A percentile compares a stretch with the other conserved stretches of the same genome.
phyloP scores from a whole-genome alignment of 2,797 vertebrate genomes.

The Chelonia mydas region DNA sequence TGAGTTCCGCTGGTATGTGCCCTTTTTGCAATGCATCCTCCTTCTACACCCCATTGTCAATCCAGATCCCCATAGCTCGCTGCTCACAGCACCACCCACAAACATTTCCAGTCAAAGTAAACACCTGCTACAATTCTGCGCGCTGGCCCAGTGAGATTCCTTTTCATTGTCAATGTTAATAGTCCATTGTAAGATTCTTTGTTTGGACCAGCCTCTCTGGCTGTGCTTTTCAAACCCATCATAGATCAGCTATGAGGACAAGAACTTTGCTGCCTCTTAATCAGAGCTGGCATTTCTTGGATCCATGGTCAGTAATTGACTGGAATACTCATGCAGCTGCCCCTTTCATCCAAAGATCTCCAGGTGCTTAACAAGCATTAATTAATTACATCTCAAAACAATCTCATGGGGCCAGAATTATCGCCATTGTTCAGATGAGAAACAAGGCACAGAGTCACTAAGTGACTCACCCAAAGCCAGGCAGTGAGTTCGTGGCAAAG shows the following conservation, averaged over 20 bases:
- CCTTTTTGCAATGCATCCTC: background rate
- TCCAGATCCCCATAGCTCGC: background rate
- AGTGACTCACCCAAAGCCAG: background rate
- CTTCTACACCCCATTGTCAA: background rate
- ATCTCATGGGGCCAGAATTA: background rate
- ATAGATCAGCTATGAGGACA: background rate
- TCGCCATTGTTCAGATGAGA: background rate
- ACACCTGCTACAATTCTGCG: background rate
- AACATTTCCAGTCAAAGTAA: background rate
- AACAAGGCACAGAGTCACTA: background rate
- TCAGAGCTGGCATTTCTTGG: background rate
- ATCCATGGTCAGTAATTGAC: too few species aligned
- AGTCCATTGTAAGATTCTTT: background rate
- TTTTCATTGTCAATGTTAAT: background rate
- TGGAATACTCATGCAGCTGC: background rate
- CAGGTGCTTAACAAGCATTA: accelerated
- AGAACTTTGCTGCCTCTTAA: background rate
- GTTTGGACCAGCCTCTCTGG: background rate
- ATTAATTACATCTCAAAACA: background rate
- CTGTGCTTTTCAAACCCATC: background rate
- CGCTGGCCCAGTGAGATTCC: background rate
- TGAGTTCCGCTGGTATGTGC: background rate
- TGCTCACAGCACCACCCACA: background rate
- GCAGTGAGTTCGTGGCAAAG: background rate
- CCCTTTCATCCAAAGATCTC: background rate